These are phyloP conservation scores for Siphonodentalium dalli DNA, from an alignment of 2,888 invertebrate species.

Conservation along the genomic window DNA sequence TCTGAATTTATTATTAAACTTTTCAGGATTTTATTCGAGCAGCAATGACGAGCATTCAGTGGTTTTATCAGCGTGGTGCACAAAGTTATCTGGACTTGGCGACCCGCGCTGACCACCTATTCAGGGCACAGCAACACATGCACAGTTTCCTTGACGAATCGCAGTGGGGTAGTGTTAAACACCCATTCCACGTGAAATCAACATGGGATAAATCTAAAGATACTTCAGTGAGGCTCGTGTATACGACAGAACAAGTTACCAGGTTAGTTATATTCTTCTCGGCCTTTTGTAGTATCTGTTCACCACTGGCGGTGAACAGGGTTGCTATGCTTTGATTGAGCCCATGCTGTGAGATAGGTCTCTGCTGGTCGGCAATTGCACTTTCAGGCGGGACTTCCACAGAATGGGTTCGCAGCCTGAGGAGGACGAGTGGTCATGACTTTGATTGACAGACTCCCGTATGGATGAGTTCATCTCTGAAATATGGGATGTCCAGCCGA, in stretches of 20 bases:
- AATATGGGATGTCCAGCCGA: no score
- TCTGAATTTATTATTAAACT: no score
- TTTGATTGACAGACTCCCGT: no score
- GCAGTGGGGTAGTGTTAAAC: conserved; percentile 51
- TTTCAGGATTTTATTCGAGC: conserved; percentile 64
- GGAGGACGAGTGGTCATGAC: no score
- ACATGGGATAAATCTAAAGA: conserved; percentile 29
- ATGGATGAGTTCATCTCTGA: no score
- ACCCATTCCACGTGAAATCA: no score
- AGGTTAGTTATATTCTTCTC: conserved; percentile 41
- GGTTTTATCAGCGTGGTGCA: conserved; percentile 62
- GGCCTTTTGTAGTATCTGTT: not conserved
- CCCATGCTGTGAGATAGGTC: no score
- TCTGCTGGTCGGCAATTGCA: no score
- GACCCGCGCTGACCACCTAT: conserved; percentile 50
- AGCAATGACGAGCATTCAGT: conserved; percentile 64
- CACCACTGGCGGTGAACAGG: no score
- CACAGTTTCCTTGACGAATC: conserved; percentile 58
- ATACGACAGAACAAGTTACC: conserved; percentile 52
- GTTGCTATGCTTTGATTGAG: no score
- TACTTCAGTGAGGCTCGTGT: conserved; percentile 65
- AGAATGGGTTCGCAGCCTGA: no score
- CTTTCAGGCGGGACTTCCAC: no score
- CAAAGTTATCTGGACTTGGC: conserved; percentile 57
- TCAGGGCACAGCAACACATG: conserved; percentile 59